Evolutionary conservation across 92 coral and sea anemone species (phyloP).

Genomic region (Parazoanthus atlanticus): DNA sequence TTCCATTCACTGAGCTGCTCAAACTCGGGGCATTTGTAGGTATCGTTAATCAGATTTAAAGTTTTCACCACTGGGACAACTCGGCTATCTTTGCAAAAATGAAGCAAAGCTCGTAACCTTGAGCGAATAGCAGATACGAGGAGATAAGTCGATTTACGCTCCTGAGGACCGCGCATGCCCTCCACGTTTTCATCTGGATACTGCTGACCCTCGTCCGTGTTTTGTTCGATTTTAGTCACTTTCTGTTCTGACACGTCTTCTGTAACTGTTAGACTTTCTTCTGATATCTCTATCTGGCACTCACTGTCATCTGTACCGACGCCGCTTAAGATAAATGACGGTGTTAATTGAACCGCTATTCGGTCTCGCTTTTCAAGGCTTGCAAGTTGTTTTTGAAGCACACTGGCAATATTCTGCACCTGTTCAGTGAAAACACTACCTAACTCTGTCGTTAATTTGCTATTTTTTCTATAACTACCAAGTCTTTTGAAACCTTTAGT

Average conservation of each 20-base stretch:
- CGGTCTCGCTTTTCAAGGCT: neutral
- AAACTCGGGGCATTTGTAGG: neutral
- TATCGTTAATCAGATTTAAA: neutral
- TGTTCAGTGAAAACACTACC: neutral
- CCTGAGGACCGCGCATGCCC: neutral
- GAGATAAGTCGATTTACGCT: neutral
- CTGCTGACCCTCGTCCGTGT: conserved; percentile 17
- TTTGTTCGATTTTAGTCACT: neutral
- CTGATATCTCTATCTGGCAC: neutral
- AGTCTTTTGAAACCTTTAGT: too few species aligned
- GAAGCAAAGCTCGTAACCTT: neutral
- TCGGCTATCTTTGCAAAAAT: neutral
- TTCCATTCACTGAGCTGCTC: neutral
- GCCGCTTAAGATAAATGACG: neutral
- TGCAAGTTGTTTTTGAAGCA: neutral
- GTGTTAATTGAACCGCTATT: neutral
- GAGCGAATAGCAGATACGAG: neutral
- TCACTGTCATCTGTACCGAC: neutral
- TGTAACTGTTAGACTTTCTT: neutral
- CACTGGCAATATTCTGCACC: neutral
- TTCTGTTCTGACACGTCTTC: neutral
- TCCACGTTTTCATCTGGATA: neutral
- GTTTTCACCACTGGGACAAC: neutral
- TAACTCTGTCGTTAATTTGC: neutral
- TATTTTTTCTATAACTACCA: neutral